Evolutionary conservation across 2,888 invertebrate species (phyloP), one percentile per base, ranked within the genome.

Genomic region (Tanytarsus gracilentus): DNA sequence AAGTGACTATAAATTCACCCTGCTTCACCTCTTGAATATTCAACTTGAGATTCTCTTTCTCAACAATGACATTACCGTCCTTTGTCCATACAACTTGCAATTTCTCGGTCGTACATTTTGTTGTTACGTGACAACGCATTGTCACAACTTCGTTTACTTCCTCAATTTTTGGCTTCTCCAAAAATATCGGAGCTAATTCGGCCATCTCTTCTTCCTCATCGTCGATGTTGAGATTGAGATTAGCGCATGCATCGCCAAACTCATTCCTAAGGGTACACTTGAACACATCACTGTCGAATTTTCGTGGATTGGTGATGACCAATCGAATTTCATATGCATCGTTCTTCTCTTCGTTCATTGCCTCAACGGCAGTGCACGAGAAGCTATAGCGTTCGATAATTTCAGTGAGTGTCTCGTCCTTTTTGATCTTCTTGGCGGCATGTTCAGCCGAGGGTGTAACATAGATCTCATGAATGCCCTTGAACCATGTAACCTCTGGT

Each of bases 181-280:
- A 84, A 74, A 99, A 98, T 25, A 91, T 90, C 61, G 98, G 98
- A 27, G 93, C 92, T 14, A 60, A 50, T 70, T 92, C 89, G 51
- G 92, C 92, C 76, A 91, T 89, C 1, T 86, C 88, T 76, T 92
- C 91, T n/a, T 90, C 85, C 75, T 90, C 90, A 68, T 97, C 94
- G 79, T 96, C 95, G 72, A 98, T 95, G 73, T 98, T 97, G 62
- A 98, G 78, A 69, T 96, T 95, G 59, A 98, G 80, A 74, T 96
- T 96, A 63, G 96, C 95, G 73, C 95, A 96, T 68, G 93, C 91
- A 78, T 97, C 97, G 63, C 98, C 98, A 71, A 84, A 91, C 75
- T 94, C 91, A 72, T 96, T 98, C 76, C 87, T 86, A 63, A 95
- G 92, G 73, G 94, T 89, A 76, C 97, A 96, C 25, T 60, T 60